Conservation (phyloP, 1,140 invertebrate genomes). For the Hydropsyche tenuis region DNA sequence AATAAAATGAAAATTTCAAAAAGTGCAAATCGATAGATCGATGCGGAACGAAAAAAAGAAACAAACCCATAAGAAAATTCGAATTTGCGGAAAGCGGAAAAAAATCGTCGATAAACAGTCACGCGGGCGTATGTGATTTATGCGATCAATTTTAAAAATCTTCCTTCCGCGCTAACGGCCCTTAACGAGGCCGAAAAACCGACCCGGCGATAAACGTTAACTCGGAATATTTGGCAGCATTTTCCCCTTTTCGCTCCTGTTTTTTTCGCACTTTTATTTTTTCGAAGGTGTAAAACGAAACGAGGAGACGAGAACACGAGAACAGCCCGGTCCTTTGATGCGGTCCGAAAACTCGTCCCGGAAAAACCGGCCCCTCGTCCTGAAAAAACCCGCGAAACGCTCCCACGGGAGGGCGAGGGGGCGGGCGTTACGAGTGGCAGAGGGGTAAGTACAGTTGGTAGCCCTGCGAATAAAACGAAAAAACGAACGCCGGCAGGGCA, state of each 20-base stretch:
- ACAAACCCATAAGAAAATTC: neutral
- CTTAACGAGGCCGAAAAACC: slow-evolving; percentile 25
- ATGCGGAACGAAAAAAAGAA: too few relatives aligned
- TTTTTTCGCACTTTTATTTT: too few relatives aligned
- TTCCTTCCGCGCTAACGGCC: slow-evolving; percentile 1
- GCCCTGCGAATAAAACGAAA: slow-evolving; percentile 27
- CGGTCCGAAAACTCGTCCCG: slow-evolving; percentile 18
- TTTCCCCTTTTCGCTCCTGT: too few relatives aligned
- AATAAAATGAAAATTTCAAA: too few relatives aligned
- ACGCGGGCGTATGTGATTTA: slow-evolving; percentile 16
- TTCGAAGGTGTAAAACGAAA: slow-evolving; percentile 8
- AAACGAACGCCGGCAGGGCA: slow-evolving; percentile 10
- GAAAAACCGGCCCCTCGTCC: too few relatives aligned
- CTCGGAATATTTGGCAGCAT: slow-evolving; percentile 3
- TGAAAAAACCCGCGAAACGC: slow-evolving; percentile 10
- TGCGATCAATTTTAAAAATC: slow-evolving; percentile 31
- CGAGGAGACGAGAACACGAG: slow-evolving; percentile 3
- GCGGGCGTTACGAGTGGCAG: too few relatives aligned
- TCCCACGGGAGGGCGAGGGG: neutral
- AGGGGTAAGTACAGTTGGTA: neutral
- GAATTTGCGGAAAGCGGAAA: neutral
- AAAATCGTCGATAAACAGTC: neutral
- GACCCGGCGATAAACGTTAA: slow-evolving; percentile 25
- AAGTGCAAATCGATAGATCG: too few relatives aligned
- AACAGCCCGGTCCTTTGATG: slow-evolving; percentile 13